A percentile compares a stretch with the other conserved stretches of the same genome.
Evolutionary conservation across 2,113 vertebrate species (phyloP).

Genomic region (Uria lomvia): DNA sequence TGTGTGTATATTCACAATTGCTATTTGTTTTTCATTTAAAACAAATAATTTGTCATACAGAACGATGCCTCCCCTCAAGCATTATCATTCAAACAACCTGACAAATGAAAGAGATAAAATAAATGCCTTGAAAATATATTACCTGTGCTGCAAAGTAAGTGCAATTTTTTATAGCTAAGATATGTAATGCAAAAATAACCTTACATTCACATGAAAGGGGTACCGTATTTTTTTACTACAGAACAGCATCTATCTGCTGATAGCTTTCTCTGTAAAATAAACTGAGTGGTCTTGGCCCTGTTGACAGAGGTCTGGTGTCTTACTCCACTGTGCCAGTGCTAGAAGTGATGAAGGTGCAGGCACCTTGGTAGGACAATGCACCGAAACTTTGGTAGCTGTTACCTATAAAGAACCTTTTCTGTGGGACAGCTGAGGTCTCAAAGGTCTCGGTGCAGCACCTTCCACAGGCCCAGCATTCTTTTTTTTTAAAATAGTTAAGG

Average conservation of each 20-base stretch:
- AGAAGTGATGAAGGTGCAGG: neutral
- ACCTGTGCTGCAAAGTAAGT: neutral
- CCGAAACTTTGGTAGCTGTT: neutral
- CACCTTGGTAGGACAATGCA: neutral
- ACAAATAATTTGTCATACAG: conserved; percentile 28
- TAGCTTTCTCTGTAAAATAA: neutral
- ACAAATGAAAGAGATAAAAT: conserved; percentile 38
- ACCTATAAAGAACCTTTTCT: neutral
- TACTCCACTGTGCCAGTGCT: neutral
- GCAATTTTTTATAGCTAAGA: neutral
- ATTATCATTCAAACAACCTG: conserved; percentile 8
- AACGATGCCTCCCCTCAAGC: conserved; percentile 8
- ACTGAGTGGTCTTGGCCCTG: neutral
- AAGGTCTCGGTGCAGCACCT: neutral
- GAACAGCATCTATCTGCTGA: neutral
- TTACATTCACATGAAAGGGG: neutral
- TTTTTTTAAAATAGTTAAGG: neutral
- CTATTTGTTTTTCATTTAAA: conserved; percentile 59
- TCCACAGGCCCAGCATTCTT: neutral
- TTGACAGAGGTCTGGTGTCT: neutral
- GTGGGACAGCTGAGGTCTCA: neutral
- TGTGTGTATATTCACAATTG: conserved; percentile 37
- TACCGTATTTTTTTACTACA: neutral
- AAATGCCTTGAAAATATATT: conserved; percentile 5
- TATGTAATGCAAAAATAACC: neutral